Conservation (phyloP, 2,113 vertebrate species). For the Dicerorhinus sumatrensis region DNA sequence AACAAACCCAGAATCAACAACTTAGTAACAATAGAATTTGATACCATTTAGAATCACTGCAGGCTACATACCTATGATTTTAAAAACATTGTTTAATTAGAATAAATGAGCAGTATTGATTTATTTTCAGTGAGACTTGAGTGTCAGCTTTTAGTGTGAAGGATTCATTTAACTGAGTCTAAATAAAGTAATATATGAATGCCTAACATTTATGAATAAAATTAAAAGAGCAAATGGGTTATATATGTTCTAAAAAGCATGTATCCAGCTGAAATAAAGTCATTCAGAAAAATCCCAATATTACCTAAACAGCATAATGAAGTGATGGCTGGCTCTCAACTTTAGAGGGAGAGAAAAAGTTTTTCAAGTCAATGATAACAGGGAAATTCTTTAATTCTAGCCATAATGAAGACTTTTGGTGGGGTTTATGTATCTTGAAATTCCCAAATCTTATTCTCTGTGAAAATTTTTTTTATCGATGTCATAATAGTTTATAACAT, state of each 20-base stretch:
- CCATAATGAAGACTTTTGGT: constrained; percentile 37
- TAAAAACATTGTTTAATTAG: constrained; percentile 60
- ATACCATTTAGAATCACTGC: constrained; percentile 68
- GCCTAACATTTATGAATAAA: constrained; percentile 51
- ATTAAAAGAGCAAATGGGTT: not conserved
- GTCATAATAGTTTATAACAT: too few relatives aligned
- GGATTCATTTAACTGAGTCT: not conserved
- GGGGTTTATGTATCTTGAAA: not conserved
- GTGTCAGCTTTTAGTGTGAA: constrained; percentile 46
- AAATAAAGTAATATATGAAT: constrained; percentile 50
- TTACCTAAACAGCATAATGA: not conserved
- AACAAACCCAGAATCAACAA: constrained; percentile 31
- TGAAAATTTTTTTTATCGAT: not conserved
- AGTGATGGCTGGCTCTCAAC: not conserved
- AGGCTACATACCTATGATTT: constrained; percentile 47
- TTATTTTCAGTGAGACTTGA: constrained; percentile 46
- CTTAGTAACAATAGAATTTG: constrained; percentile 62
- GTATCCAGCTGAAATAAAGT: not conserved
- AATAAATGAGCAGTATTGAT: constrained; percentile 68
- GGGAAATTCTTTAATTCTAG: constrained; percentile 20
- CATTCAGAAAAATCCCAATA: not conserved
- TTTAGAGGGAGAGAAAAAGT: not conserved
- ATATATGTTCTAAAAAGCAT: not conserved
- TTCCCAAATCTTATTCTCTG: not conserved
- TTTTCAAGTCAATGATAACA: not conserved